Conservation (phyloP, 2,113 vertebrate species). For the Meriones unguiculatus region DNA sequence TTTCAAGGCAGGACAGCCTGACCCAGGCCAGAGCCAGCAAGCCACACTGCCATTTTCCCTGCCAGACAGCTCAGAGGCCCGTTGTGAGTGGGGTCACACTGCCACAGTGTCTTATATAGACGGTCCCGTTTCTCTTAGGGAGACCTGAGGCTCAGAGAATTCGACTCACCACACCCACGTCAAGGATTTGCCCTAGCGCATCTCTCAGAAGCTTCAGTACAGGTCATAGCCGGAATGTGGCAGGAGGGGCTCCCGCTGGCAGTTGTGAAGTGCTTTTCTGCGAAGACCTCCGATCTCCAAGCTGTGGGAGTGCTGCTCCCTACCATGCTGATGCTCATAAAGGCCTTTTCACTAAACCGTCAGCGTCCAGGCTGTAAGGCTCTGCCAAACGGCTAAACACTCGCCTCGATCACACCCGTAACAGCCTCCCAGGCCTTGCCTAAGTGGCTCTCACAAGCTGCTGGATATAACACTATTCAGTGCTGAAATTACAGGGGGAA, state of each 20-base stretch:
- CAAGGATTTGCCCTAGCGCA: neutral
- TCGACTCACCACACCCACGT: neutral
- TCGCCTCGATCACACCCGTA: neutral
- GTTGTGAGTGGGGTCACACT: neutral
- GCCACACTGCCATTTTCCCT: neutral
- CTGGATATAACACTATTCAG: neutral
- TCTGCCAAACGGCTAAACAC: neutral
- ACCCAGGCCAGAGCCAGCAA: neutral
- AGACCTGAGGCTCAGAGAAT: neutral
- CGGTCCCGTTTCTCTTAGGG: neutral
- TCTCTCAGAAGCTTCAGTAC: neutral
- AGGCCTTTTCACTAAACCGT: neutral
- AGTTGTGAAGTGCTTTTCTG: neutral
- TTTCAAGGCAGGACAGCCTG: neutral
- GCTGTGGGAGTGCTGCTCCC: neutral
- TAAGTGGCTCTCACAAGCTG: constrained; percentile 4
- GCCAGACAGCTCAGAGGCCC: rapidly evolving
- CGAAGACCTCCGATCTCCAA: rapidly evolving
- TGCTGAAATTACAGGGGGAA: constrained; percentile 23
- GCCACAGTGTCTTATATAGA: neutral
- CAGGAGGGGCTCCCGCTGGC: rapidly evolving
- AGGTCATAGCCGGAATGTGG: neutral
- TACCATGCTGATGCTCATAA: rapidly evolving
- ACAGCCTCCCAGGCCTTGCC: neutral
- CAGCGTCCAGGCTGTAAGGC: neutral